Evolutionary conservation across 2,888 invertebrate species (phyloP), one percentile per base, ranked within the genome.

Genomic region (Acrobasis repandana): DNA sequence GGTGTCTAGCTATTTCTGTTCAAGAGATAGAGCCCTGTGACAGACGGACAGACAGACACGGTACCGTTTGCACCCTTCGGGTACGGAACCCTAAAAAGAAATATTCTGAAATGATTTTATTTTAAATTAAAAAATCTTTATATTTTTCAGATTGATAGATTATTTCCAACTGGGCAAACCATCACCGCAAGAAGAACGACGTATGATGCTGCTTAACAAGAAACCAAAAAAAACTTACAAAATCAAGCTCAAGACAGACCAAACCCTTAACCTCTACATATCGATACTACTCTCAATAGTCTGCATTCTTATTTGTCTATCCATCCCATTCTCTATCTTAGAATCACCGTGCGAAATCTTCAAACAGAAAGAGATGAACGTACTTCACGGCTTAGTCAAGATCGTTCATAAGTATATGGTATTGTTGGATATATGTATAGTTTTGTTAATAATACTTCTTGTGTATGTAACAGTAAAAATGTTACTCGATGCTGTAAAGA

Each of bases 241-340:
- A 46, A 74, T 69, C 0, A 66, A 67, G 36, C 64, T 85, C 0
- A 63, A 66, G 2, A 72, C 72, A 0, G 72, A 80, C 50, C 56
- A 64, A 6, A 71, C 67, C 0, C 65, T 80, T 65, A 78, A 78
- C 11, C 64, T 82, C 0, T 76, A 69, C 47, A 63, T 86, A 2
- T 85, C 86, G 0, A 60, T 67, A 1, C 52, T 86, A 20, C 70
- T 84, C 48, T 82, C 86, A 0, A 0, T 82, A 8, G 72, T 85
- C 9, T 67, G 70, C 8, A 62, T 75, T 0, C 48, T 86, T 8
- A 58, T 83, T 0, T 79, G 78, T 58, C 15, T 85, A 0, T 76
- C 84, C 0, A 75, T 86, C 59, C 86, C 86, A 0, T 82, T 74
- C 11, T 75, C 64, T 0, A 60, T 67, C 0, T 47, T 86, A 33